phyloP scores from a whole-genome alignment of 2,888 invertebrate species.

The Limnephilus lunatus region DNA sequence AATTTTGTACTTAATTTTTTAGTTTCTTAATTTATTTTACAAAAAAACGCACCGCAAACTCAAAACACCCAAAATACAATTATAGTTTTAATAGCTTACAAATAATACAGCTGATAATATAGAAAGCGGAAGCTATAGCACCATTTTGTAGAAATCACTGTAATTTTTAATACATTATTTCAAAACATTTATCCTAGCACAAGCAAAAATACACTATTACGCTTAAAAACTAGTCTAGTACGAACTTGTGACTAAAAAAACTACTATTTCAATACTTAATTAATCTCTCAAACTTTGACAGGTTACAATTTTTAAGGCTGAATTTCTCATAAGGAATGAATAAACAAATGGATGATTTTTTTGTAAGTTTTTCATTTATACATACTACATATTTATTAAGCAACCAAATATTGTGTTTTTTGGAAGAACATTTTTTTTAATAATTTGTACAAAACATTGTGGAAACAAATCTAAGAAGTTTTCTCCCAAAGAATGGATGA shows the following conservation, averaged over 20 bases:
- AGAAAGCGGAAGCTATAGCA: conserved; percentile 27
- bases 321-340: not conserved
- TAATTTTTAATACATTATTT: not conserved
- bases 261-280: not conserved
- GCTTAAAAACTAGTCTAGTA: conserved; percentile 12
- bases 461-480: not conserved
- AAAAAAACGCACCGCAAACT: not conserved
- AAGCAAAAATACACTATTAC: conserved; percentile 12
- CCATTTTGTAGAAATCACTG: conserved; percentile 44
- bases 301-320: conserved; percentile 2
- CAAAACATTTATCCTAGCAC: conserved; percentile 28
- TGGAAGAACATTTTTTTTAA: too few species aligned
- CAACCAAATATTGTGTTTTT: too few species aligned
- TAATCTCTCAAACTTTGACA: not conserved
- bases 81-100: conserved; percentile 11
- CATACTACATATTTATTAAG: too few species aligned
- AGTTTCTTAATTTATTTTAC: not conserved
- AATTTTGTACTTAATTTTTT: conserved; percentile 20
- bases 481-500: not conserved
- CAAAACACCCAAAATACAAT: conserved; percentile 15
- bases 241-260: conserved; percentile 7
- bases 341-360: not conserved
- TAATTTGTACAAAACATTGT: not conserved
- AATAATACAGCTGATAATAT: conserved; percentile 27
- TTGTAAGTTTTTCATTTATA: too few species aligned